Evolutionary conservation across 2,888 invertebrate species (phyloP).

Genomic region (Synergus itoensis): DNA sequence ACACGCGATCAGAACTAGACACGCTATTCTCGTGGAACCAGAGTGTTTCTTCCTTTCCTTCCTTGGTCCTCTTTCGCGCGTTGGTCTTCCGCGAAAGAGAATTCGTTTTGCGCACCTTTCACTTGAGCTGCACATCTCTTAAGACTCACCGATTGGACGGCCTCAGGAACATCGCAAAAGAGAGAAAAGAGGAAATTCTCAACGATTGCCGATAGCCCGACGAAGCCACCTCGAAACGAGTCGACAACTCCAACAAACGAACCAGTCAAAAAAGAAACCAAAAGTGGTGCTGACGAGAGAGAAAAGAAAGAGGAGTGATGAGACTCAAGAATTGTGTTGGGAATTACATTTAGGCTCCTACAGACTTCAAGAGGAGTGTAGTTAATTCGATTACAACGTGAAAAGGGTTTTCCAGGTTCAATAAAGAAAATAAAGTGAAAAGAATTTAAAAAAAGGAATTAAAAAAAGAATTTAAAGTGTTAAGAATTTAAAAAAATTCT

Average conservation of each 20-base stretch:
- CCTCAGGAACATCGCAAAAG: conserved; percentile 48
- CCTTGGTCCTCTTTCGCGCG: background rate
- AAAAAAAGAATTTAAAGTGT: too few species aligned
- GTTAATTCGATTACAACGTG: background rate
- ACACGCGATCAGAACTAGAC: conserved; percentile 39
- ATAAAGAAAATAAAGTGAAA: background rate
- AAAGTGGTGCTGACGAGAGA: conserved; percentile 53
- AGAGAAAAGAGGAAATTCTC: conserved; percentile 54
- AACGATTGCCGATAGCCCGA: conserved; percentile 52
- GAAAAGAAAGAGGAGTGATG: conserved; percentile 43
- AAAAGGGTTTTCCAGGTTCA: background rate
- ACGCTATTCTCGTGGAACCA: conserved; percentile 33
- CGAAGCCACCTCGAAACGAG: conserved; percentile 55
- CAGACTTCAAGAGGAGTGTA: background rate
- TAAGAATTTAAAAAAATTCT: too few species aligned
- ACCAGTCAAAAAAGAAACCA: conserved; percentile 51
- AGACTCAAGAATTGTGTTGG: background rate
- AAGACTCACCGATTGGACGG: conserved; percentile 33
- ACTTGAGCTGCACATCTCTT: conserved; percentile 20
- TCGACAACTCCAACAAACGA: conserved; percentile 56
- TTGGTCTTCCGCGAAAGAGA: background rate
- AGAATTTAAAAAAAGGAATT: too few species aligned
- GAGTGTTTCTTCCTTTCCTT: background rate
- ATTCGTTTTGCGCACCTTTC: conserved; percentile 22
- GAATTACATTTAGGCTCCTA: background rate